phyloP scores from a whole-genome alignment of 1,140 invertebrate species.

The Bombus waltoni region DNA sequence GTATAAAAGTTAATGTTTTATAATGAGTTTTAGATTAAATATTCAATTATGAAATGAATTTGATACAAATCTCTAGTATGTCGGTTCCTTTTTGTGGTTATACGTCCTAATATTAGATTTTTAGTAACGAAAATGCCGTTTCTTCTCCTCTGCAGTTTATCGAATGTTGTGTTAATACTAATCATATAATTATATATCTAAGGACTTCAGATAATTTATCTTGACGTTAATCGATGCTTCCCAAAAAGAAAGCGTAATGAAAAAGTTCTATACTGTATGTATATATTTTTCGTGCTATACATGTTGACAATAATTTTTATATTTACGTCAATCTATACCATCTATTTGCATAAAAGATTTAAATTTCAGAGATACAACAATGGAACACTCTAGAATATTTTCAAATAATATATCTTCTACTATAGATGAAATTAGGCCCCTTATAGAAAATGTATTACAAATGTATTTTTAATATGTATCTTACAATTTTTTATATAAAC shows the following conservation, averaged over 20 bases:
- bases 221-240: neutral
- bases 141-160: neutral
- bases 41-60: conserved; percentile 13
- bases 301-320: neutral
- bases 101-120: neutral
- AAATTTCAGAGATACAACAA: conserved; percentile 76
- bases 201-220: neutral
- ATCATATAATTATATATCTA: neutral
- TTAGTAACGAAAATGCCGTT: neutral
- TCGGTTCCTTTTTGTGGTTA: neutral
- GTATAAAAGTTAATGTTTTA: neutral
- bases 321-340: conserved; percentile 6
- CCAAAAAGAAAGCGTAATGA: neutral
- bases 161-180: conserved; percentile 10
- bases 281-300: neutral
- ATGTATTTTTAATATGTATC: conserved; percentile 31
- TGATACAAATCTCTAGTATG: neutral
- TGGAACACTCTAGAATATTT: conserved; percentile 81
- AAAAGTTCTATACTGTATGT: conserved; percentile 5
- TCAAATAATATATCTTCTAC: conserved; percentile 83
- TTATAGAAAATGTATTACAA: conserved; percentile 80
- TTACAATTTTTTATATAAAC: neutral
- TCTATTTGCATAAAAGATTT: conserved; percentile 48
- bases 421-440: conserved; percentile 82
- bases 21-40: neutral